Base-by-base conservation (phyloP, 2,888 invertebrate genomes). In the Orthonychiurus folsomi region DNA sequence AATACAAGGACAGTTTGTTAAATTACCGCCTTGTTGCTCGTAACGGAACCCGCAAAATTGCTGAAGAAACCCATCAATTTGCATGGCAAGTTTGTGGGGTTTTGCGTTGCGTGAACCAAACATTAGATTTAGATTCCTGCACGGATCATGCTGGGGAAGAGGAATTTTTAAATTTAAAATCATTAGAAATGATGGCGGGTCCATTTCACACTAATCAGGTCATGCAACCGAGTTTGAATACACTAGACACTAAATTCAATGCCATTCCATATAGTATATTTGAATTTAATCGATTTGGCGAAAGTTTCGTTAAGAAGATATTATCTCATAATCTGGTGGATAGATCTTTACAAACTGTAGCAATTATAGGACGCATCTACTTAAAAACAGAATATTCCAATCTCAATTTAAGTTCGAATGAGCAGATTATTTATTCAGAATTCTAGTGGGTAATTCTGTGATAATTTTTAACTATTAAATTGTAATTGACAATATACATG, bases 1-100 rank as follows among this genome's bases (percentile, higher is more conserved):
- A 37, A 20, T 9, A 55, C 9, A 20, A 55, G 5, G 20, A 55
- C 52, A 52, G 21, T 5, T 5, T 20, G 3, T 52, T 52, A 52
- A 65, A 55, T 1, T 78, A 79, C 59, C 75, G 75, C 25, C 67
- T 78, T 2, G 62, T 75, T 0, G 75, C 73, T 50, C 77, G 73
- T 63, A 73, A 75, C 57, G 78, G 77, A 1, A 56, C 64, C 0
- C 69, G 74, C 3, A 27, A 59, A 0, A 74, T 73, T 21, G 70
- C 65, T 9, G 63, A 66, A 1, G 63, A 65, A 9, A 50, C 62
- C 18, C 70, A 64, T 28, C 60, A 65, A 52, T 63, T 66, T 59
- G 73, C 72, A 20, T 64, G 74, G 27, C 73, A 75, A 50, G 66
- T 74, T 1, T 79, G 79, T 63, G 75, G 73, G 1, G 57, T 79